These are phyloP conservation scores for Shinisaurus crocodilurus DNA, from an alignment of 2,113 vertebrate genomes.

Conservation along the genomic window DNA sequence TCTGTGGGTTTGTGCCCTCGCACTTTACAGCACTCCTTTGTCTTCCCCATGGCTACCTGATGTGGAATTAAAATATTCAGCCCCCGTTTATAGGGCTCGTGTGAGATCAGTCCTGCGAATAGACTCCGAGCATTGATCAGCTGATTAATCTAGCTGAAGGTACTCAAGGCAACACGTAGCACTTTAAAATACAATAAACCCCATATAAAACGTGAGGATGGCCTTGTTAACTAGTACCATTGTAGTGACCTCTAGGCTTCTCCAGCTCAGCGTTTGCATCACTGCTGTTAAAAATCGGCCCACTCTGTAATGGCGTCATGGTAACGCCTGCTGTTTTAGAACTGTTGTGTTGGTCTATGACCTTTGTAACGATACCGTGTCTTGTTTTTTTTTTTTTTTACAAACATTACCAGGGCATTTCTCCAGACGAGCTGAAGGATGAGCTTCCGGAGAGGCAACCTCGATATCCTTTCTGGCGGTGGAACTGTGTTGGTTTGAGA, in stretches of 20 bases:
- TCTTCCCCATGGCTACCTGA: not conserved
- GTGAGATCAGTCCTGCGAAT: not conserved
- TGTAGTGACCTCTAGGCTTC: no score
- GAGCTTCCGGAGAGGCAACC: slow-evolving; percentile 84
- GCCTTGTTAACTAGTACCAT: not conserved
- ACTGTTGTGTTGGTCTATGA: not conserved
- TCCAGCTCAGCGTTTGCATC: no score
- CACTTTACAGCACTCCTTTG: not conserved
- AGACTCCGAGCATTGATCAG: no score
- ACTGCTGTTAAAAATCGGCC: not conserved
- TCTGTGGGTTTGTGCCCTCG: not conserved
- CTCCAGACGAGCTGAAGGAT: slow-evolving; percentile 84
- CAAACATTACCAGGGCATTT: slow-evolving; percentile 76
- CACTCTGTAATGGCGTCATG: not conserved
- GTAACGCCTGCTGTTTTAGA: not conserved
- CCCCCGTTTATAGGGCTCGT: not conserved
- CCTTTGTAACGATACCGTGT: slow-evolving; percentile 15
- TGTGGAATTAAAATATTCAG: not conserved
- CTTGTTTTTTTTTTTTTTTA: slow-evolving; percentile 41
- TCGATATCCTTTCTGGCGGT: slow-evolving; percentile 82
- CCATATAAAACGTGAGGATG: not conserved
- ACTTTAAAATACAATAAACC: not conserved
- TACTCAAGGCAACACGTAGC: not conserved
- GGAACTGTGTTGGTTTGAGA: slow-evolving; percentile 36
- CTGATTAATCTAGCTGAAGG: not conserved